A percentile compares a stretch with the other conserved stretches of the same genome.
phyloP scores from a whole-genome alignment of 2,888 invertebrate species.

The Apamea monoglypha region DNA sequence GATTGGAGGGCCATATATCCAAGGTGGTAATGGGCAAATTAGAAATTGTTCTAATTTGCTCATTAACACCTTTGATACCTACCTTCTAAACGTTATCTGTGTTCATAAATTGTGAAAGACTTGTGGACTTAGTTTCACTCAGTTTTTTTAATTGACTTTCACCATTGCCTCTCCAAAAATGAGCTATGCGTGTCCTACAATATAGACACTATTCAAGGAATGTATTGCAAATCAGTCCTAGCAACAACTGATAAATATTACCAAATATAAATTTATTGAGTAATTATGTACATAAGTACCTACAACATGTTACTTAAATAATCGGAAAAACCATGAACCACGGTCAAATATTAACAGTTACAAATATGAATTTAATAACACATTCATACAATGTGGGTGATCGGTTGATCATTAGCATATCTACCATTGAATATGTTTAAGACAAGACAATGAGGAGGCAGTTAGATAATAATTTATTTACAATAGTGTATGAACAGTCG shows the following conservation, averaged over 20 bases:
- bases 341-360: constrained; percentile 58
- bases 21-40: constrained; percentile 76
- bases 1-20: constrained; percentile 60
- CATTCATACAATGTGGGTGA: constrained; percentile 68
- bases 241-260: background rate
- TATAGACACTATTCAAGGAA: background rate
- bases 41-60: constrained; percentile 47
- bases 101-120: constrained; percentile 11
- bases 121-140: background rate
- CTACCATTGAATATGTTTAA: constrained; percentile 72
- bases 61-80: constrained; percentile 13
- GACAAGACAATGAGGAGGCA: constrained; percentile 73
- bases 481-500: constrained; percentile 69
- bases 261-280: constrained; percentile 18
- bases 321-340: constrained; percentile 41
- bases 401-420: constrained; percentile 75
- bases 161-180: background rate
- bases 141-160: constrained; percentile 10
- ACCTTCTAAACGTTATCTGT: background rate
- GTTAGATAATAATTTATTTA: constrained; percentile 70
- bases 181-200: background rate
- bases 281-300: constrained; percentile 46
- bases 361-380: constrained; percentile 58
- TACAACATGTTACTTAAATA: constrained; percentile 42
- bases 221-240: background rate